These are phyloP conservation scores for Dione juno DNA, from an alignment of 2,888 invertebrate species.

Conservation along the genomic window DNA sequence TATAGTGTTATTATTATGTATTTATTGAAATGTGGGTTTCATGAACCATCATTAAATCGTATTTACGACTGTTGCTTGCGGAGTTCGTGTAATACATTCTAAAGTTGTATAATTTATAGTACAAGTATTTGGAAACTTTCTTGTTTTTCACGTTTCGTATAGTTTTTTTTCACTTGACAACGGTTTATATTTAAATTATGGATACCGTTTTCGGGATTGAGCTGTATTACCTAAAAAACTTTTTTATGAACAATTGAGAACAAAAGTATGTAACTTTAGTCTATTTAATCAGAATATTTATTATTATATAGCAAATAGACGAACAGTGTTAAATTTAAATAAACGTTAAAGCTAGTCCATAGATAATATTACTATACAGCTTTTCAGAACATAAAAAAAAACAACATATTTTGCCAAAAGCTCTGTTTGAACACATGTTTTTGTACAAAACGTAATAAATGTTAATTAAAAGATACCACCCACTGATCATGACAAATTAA, in stretches of 20 bases:
- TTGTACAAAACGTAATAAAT: background rate
- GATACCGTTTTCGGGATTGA: too few relatives aligned
- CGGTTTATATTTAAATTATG: too few relatives aligned
- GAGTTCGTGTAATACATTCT: conserved; percentile 3
- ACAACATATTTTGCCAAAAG: background rate
- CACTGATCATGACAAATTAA: background rate
- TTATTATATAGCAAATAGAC: too few relatives aligned
- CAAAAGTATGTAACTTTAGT: too few relatives aligned
- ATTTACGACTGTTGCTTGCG: background rate
- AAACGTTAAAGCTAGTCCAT: too few relatives aligned
- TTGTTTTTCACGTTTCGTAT: too few relatives aligned
- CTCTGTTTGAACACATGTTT: background rate
- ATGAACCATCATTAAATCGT: background rate
- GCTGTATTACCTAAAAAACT: too few relatives aligned
- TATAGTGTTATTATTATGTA: too few relatives aligned
- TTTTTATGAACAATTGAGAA: too few relatives aligned
- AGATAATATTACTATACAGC: background rate
- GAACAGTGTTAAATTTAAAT: too few relatives aligned
- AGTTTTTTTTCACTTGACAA: too few relatives aligned
- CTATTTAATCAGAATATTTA: too few relatives aligned
- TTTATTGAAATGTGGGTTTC: background rate
- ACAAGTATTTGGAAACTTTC: background rate
- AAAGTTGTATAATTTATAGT: background rate
- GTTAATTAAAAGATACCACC: conserved; percentile 4
- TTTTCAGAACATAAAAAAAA: background rate